A percentile compares a stretch with the other conserved stretches of the same genome.
Conservation (phyloP, 1,140 invertebrate genomes). For the Ridgeia piscesae region DNA sequence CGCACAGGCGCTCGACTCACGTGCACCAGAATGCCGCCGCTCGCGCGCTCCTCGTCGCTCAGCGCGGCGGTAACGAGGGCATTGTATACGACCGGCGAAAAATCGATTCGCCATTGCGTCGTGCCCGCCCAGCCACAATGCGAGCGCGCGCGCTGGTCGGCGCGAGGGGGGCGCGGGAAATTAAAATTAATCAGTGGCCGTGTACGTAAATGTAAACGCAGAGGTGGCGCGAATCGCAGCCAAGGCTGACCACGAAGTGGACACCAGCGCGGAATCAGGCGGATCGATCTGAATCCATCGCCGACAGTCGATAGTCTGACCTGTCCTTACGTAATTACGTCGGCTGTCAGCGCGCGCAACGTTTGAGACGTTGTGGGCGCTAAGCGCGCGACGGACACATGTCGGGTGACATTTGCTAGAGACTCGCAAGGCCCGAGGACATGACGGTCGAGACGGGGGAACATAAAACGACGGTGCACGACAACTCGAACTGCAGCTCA, state of each 20-base stretch:
- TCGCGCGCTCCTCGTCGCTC: too few species aligned
- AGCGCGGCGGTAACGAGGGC: neutral
- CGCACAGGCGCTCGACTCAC: neutral
- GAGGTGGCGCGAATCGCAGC: neutral
- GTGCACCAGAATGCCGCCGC: neutral
- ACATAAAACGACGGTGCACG: neutral
- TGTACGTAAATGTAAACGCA: neutral
- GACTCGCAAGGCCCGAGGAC: neutral
- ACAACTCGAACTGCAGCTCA: neutral
- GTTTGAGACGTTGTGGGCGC: neutral
- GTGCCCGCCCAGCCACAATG: neutral
- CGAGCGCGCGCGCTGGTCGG: too few species aligned
- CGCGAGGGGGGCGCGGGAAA: neutral
- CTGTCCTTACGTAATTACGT: neutral
- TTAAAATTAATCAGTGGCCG: neutral
- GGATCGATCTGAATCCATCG: neutral
- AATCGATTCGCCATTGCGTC: neutral
- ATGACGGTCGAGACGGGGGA: neutral
- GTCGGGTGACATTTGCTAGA: neutral
- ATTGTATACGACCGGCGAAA: neutral
- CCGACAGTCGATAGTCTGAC: neutral
- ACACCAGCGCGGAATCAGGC: neutral
- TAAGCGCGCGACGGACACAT: neutral
- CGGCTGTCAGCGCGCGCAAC: neutral
- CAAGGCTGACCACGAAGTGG: neutral